Evolutionary conservation across 2,888 invertebrate species (phyloP).

Genomic region (Stenotaenia linearis): DNA sequence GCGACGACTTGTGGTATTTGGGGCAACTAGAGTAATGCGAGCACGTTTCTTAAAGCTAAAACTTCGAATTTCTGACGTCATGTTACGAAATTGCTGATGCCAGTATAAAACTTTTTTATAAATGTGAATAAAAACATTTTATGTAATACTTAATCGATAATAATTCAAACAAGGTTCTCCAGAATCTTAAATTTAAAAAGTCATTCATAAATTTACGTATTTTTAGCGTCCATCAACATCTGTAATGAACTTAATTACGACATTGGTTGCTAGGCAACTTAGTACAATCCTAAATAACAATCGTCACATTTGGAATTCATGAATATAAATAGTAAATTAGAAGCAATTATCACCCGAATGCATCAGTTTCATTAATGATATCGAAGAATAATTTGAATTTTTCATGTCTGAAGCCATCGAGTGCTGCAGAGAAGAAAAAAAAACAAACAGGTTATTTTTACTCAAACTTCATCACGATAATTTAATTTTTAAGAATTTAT

Average conservation of each 20-base stretch:
- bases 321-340: neutral
- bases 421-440: neutral
- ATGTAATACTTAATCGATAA: no score
- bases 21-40: neutral
- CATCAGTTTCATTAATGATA: neutral
- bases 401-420: neutral
- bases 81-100: no score
- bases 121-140: no score
- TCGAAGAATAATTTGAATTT: neutral
- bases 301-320: neutral
- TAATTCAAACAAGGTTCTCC: no score
- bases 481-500: neutral
- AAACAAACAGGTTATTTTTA: neutral
- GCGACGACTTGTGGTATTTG: conserved; percentile 1
- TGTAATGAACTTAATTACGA: no score
- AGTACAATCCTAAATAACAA: neutral
- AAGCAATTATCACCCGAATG: neutral
- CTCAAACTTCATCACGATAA: no score
- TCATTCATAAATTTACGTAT: no score
- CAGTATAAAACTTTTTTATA: no score
- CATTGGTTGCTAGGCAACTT: neutral
- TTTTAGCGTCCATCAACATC: no score
- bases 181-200: no score
- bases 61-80: neutral
- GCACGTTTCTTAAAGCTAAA: neutral